phyloP scores from a whole-genome alignment of 1,140 invertebrate genomes.

The Tribolium castaneum region DNA sequence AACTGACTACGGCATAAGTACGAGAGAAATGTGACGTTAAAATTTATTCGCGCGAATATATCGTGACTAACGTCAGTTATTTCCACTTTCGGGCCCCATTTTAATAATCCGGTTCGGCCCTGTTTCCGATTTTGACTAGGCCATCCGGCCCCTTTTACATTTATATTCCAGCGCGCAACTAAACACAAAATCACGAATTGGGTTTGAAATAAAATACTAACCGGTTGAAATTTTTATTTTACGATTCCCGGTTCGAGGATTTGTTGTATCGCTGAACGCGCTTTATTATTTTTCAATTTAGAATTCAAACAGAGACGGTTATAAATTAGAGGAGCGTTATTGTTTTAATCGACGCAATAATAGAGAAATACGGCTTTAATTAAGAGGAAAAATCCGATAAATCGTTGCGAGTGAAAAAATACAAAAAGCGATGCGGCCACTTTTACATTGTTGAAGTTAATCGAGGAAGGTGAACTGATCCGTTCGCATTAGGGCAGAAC shows the following conservation, averaged over 20 bases:
- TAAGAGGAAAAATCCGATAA: slow-evolving; percentile 40
- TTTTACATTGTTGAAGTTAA: slow-evolving; percentile 5
- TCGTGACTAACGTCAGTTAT: slow-evolving; percentile 28
- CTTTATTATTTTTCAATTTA: slow-evolving; percentile 29
- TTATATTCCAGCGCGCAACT: not conserved
- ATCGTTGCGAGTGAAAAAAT: slow-evolving; percentile 9
- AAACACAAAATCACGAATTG: not conserved
- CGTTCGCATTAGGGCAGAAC: slow-evolving; percentile 12
- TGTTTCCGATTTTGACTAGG: not conserved
- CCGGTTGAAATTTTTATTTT: not conserved
- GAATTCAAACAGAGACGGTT: not conserved
- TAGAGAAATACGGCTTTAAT: slow-evolving; percentile 38
- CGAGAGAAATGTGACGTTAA: slow-evolving; percentile 24
- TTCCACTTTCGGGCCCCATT: not conserved
- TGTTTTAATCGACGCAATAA: slow-evolving; percentile 33
- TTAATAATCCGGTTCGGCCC: slow-evolving; percentile 20
- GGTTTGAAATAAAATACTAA: not conserved
- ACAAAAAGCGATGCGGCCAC: not conserved
- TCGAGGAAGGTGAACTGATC: slow-evolving; percentile 27
- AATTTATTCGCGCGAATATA: slow-evolving; percentile 9
- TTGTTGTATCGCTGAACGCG: not conserved
- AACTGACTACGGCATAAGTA: slow-evolving; percentile 6
- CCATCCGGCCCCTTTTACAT: not conserved
- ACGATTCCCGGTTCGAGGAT: not conserved
- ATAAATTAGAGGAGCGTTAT: slow-evolving; percentile 4